Percentiles rank a stretch among this genome's conserved stretches.
These are phyloP conservation scores for Acrossocheilus wenchowensis DNA, from an alignment of 2,797 vertebrate genomes.

Conservation along the genomic window DNA sequence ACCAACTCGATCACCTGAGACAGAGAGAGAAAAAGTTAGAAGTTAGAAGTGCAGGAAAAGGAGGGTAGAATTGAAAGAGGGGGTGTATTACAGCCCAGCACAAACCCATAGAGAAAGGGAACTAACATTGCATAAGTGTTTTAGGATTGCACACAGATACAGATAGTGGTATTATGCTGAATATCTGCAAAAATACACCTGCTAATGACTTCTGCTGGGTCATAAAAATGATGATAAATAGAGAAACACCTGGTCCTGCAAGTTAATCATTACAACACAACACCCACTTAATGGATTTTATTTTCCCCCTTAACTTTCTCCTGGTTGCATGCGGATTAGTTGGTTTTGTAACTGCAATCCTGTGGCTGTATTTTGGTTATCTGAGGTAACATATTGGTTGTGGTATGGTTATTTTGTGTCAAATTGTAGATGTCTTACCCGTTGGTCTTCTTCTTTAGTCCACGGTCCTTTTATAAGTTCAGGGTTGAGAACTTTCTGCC, in stretches of 20 bases:
- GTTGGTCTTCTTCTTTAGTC: constrained; percentile 99
- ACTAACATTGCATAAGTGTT: constrained; percentile 56
- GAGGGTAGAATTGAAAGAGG: constrained; percentile 37
- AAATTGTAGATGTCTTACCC: constrained; percentile 80
- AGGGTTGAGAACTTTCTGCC: constrained; percentile 99
- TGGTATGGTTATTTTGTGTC: background rate
- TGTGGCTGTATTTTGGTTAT: constrained; percentile 14
- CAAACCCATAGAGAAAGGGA: constrained; percentile 69
- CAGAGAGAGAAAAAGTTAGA: background rate
- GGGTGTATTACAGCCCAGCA: constrained; percentile 41
- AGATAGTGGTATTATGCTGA: constrained; percentile 51
- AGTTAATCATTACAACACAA: constrained; percentile 61
- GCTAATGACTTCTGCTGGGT: constrained; percentile 47
- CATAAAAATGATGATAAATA: constrained; percentile 55
- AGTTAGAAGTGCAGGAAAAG: constrained; percentile 17
- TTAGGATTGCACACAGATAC: constrained; percentile 50
- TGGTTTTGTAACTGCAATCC: background rate
- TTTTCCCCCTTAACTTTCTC: background rate
- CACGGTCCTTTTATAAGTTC: constrained; percentile 99
- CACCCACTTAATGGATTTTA: constrained; percentile 22
- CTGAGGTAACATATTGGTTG: constrained; percentile 22
- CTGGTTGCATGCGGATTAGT: background rate
- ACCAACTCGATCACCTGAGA: constrained; percentile 96
- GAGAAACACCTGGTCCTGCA: constrained; percentile 53
- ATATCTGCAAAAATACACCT: constrained; percentile 57